Evolutionary conservation across 2,888 invertebrate species (phyloP).

Genomic region (Sylvicola cinctus): DNA sequence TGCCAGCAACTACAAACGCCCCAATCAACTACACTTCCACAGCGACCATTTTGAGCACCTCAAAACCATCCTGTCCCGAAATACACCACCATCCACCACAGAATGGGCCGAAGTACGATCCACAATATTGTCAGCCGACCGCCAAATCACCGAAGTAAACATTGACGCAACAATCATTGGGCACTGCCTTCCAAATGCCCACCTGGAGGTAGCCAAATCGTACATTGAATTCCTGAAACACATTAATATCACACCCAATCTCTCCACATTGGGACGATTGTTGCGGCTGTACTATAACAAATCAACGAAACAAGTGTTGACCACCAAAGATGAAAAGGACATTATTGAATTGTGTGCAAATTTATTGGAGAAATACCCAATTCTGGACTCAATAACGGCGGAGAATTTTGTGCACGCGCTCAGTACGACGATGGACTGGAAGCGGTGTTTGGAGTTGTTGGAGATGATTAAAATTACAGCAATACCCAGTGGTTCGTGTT

Average conservation of each 20-base stretch:
- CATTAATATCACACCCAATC: conserved; percentile 28
- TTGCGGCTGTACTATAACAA: conserved; percentile 29
- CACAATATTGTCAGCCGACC: not conserved
- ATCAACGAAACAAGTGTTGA: conserved; percentile 18
- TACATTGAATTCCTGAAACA: conserved; percentile 34
- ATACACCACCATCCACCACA: too few species aligned
- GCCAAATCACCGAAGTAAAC: not conserved
- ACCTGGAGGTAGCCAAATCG: conserved; percentile 30
- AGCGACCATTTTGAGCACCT: too few species aligned
- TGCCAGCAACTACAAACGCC: too few species aligned
- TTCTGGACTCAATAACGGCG: conserved; percentile 36
- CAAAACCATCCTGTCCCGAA: too few species aligned
- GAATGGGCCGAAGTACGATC: too few species aligned
- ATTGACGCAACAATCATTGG: not conserved
- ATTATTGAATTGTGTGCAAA: conserved; percentile 29
- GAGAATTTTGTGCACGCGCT: conserved; percentile 39
- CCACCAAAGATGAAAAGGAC: conserved; percentile 28
- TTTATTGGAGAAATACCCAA: conserved; percentile 25
- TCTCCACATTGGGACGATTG: conserved; percentile 35
- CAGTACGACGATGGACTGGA: conserved; percentile 40
- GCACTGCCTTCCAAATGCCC: conserved; percentile 15
- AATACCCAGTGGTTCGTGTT: conserved; percentile 27
- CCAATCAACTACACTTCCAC: too few species aligned
- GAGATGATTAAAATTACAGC: conserved; percentile 32
- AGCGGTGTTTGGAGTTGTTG: conserved; percentile 34